Evolutionary conservation across 1,140 invertebrate species (phyloP), one percentile per base, ranked within the genome.

Genomic region (Bombus superbus): DNA sequence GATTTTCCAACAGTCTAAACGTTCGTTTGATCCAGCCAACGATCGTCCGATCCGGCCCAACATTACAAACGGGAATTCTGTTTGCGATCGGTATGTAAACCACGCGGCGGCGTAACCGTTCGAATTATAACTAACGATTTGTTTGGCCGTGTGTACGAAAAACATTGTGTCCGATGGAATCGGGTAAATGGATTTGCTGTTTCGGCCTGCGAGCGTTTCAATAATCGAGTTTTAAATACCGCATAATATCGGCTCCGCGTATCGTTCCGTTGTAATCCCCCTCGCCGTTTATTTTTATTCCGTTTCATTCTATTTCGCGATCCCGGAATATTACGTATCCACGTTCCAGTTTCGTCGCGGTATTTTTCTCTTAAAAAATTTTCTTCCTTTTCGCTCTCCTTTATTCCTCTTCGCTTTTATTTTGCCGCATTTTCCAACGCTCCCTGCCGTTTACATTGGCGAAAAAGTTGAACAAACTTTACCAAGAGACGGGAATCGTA

Each of bases 211-310:
- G 35, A 47, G 35, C 81, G 68, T 85, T 85, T 79, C 83, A 80
- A 85, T 79, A 85, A 85, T 85, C 83, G 83, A 85, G 69, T 85
- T 85, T 85, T 80, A 85, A 85, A 85, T 80, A 80, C 83, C 68
- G 76, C 68, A 85, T 85, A 85, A 85, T 85, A 85, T 72, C 68
- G 75, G 28, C 44, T 38, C 53, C 35, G 18, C 75, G 47, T 47
- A 78, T 42, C 74, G 64, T 73, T 72, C 22, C 11, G 38, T 62
- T 85, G 83, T 80, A 85, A 85, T 85, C 77, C 68, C 15, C 22
- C 11, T 15, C 44, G 6, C 28, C 68, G 11, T 72, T 71, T 64
- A 53, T 57, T 62, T 79, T 40, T 62, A 62, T 40, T 72, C 28
- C 35, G 8, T 40, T 71, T 69, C 47, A 3, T 40, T 40, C 22